Evolutionary conservation across 2,113 vertebrate genomes (phyloP).

Genomic region (Corvus moneduloides): DNA sequence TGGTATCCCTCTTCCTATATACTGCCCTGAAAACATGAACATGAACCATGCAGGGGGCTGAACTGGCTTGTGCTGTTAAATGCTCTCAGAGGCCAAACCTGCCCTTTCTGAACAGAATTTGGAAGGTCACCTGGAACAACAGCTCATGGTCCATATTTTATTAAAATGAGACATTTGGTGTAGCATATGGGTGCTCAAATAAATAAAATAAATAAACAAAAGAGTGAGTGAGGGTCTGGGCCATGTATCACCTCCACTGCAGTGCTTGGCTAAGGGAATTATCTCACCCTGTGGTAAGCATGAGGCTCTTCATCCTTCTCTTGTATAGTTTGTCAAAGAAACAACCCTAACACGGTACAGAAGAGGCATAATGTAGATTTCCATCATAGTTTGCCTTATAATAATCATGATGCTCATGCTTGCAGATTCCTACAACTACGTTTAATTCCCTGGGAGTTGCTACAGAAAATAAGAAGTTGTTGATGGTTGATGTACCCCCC

Average conservation of each 20-base stretch:
- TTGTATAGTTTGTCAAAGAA: background rate
- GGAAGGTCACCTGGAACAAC: background rate
- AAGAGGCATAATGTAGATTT: background rate
- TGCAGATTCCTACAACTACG: background rate
- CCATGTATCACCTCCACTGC: rapidly evolving
- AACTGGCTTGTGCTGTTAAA: background rate
- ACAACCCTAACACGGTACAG: background rate
- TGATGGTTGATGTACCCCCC: background rate
- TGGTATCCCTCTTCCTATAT: background rate
- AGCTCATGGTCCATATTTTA: background rate
- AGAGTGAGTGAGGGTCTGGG: background rate
- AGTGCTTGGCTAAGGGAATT: background rate
- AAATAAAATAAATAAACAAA: background rate
- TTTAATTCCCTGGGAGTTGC: background rate
- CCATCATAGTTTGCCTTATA: background rate
- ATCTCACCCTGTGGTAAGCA: background rate
- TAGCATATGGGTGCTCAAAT: background rate
- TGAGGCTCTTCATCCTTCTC: background rate
- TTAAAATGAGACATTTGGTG: background rate
- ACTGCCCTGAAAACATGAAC: background rate
- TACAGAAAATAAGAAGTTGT: background rate
- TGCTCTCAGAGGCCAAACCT: background rate
- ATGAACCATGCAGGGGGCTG: background rate
- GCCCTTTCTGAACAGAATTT: background rate
- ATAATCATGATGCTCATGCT: background rate